phyloP scores from a whole-genome alignment of 1,140 invertebrate species.

The Achroia grisella region DNA sequence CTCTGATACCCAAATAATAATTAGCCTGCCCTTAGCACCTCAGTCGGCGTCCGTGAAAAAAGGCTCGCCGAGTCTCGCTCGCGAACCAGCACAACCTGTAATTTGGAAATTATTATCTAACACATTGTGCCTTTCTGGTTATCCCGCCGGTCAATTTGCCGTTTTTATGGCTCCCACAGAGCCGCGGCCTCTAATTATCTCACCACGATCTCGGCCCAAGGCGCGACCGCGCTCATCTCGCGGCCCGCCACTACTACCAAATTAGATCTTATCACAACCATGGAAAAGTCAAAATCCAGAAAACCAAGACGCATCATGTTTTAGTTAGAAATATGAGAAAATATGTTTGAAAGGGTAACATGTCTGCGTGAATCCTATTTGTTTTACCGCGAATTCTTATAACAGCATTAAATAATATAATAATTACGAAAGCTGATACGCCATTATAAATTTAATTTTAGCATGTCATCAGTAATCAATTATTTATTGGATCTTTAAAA shows the following conservation, averaged over 20 bases:
- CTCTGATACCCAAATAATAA: conserved; percentile 69
- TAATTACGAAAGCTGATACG: conserved; percentile 6
- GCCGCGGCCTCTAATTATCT: conserved; percentile 71
- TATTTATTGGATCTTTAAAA: too few species aligned
- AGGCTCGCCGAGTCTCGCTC: conserved; percentile 50
- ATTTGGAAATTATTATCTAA: conserved; percentile 74
- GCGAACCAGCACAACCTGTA: conserved; percentile 68
- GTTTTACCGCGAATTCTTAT: conserved; percentile 50
- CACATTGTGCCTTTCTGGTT: conserved; percentile 73
- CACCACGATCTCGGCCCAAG: conserved; percentile 60
- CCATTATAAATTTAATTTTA: not conserved
- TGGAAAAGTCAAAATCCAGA: conserved; percentile 24
- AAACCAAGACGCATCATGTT: conserved; percentile 6
- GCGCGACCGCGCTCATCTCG: conserved; percentile 23
- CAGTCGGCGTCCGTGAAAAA: conserved; percentile 58
- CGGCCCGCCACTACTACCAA: not conserved
- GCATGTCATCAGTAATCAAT: too few species aligned
- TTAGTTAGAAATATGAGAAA: conserved; percentile 61
- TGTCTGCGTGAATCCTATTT: conserved; percentile 62
- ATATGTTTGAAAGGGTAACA: conserved; percentile 56
- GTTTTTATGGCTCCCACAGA: conserved; percentile 70
- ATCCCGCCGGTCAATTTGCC: conserved; percentile 72
- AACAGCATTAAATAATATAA: conserved; percentile 32
- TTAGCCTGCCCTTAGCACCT: conserved; percentile 72
- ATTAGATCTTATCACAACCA: conserved; percentile 22